These are phyloP conservation scores for Eubasilissa splendida DNA, from an alignment of 2,888 invertebrate genomes.

Conservation along the genomic window DNA sequence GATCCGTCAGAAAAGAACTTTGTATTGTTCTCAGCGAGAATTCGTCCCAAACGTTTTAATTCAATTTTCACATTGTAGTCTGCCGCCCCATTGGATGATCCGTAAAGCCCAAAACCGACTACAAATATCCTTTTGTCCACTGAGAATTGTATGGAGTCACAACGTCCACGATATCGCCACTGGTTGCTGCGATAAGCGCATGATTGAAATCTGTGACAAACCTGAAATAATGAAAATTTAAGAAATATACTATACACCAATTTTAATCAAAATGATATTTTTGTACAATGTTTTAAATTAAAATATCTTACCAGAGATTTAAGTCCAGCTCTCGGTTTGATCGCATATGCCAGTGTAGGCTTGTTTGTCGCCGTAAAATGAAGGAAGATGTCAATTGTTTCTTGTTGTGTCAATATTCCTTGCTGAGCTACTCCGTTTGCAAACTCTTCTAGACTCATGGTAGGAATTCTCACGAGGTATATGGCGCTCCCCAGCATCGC, in stretches of 20 bases:
- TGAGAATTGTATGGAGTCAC: constrained; percentile 97
- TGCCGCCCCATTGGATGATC: constrained; percentile 95
- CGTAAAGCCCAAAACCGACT: constrained; percentile 95
- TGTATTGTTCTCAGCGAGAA: constrained; percentile 92
- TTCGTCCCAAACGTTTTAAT: constrained; percentile 89
- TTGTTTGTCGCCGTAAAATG: constrained; percentile 93
- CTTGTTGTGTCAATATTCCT: constrained; percentile 91
- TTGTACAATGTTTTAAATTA: background rate
- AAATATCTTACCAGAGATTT: constrained; percentile 82
- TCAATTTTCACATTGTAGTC: constrained; percentile 96
- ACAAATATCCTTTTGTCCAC: constrained; percentile 96
- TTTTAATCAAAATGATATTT: background rate
- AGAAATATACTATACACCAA: background rate
- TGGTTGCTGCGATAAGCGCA: constrained; percentile 97
- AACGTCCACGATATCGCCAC: constrained; percentile 96
- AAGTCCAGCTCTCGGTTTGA: constrained; percentile 87
- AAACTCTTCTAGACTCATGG: constrained; percentile 92
- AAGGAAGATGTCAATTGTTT: constrained; percentile 95
- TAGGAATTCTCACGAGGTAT: constrained; percentile 92
- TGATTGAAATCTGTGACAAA: constrained; percentile 96
- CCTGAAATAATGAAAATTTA: constrained; percentile 70
- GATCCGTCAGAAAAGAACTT: constrained; percentile 98
- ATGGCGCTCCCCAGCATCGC: constrained; percentile 84
- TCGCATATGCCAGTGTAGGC: constrained; percentile 87
- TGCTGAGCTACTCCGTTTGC: constrained; percentile 96